Evolutionary conservation across 2,888 invertebrate species (phyloP), one percentile per base, ranked within the genome.

Genomic region (Dasysyrphus tricinctus): DNA sequence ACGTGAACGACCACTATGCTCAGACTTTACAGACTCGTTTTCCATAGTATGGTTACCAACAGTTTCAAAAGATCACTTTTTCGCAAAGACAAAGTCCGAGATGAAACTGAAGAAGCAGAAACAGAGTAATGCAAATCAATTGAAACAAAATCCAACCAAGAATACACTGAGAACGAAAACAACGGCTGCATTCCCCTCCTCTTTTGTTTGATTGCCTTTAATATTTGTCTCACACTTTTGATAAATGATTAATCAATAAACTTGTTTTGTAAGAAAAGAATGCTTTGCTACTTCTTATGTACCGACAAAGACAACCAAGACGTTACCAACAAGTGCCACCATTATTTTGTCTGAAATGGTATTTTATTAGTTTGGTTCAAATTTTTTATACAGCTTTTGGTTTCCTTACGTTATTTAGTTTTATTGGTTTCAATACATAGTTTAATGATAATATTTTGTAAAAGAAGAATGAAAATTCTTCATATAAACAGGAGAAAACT

Each of bases 21-120:
- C 98, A 76, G 98, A 98, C 92, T 97, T 96, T 90, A 98, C 96
- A 90, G 98, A 98, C 94, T 98, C 98, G 90, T 97, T 97, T 94
- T 98, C 98, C 97, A 97, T 97, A 92, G 93, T 89, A 89, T 70
- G 76, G 49, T 34, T 54, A 56, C 49, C 69, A 77, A 63, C 34
- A 61, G 16, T 44, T 69, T 32, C 24, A 37, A 54, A 63, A 42
- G 29, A 75, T 37, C 3, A 70, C 72, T 32, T 65, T 56, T 65
- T 75, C 51, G 54, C 32, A 19, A 72, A 56, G 24, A 70, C n/a
- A 80, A 76, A 19, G n/a, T 39, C 19, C 9, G 11, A 57, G 44
- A 24, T 42, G 19, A 11, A 19, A 34, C n/a, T 34, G 39, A 11
- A 16, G 24, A 39, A 19, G n/a, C 12, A 14, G 19, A 19, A 3